Base-by-base conservation (phyloP, 2,113 vertebrate species). In the Hucho hucho region DNA sequence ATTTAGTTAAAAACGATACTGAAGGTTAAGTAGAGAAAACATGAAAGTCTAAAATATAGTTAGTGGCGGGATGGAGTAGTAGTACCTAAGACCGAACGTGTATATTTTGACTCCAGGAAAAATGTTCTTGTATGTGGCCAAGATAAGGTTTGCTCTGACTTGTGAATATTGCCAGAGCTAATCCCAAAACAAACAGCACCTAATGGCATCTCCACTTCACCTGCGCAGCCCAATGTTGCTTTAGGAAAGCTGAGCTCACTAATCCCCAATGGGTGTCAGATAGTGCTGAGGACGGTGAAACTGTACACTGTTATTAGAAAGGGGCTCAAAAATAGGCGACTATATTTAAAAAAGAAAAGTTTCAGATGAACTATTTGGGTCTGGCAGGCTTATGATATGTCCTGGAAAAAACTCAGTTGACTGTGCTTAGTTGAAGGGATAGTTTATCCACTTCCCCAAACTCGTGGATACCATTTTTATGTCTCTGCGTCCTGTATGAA, bases 111-210 rank as follows among this genome's bases (percentile, higher is more conserved):
- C 78, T 76, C 69, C 69, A 75, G 77, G 86, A 68, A n/a, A 88
- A 87, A 75, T 84, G 77, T 79, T 81, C 79, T 78, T 86, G 79
- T 86, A 20, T 6, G 66, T 80, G 77, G 82, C n/a, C 26, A 26
- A 78, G 78, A 82, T 72, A 79, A 82, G 73, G 77, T 88, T 84
- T 86, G 83, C 84, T 77, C 61, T 47, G 80, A 85, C 85, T 87
- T 83, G 83, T 79, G 87, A 75, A 83, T 83, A 82, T 82, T 77
- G 79, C 81, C 75, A 2, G 70, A 80, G 76, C 84, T 87, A 75
- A 91, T 89, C 86, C 83, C 79, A 86, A 86, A 85, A 58, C 84
- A 87, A 91, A 89, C 86, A 88, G 58, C 0, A 53, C 79, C 70
- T 83, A 83, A 77, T 71, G 83, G 87, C 86, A 83, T 86, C 84